Percentiles rank a stretch among this genome's conserved stretches.
Evolutionary conservation across 2,888 invertebrate species (phyloP).

Genomic region (Orchestes rusci): DNA sequence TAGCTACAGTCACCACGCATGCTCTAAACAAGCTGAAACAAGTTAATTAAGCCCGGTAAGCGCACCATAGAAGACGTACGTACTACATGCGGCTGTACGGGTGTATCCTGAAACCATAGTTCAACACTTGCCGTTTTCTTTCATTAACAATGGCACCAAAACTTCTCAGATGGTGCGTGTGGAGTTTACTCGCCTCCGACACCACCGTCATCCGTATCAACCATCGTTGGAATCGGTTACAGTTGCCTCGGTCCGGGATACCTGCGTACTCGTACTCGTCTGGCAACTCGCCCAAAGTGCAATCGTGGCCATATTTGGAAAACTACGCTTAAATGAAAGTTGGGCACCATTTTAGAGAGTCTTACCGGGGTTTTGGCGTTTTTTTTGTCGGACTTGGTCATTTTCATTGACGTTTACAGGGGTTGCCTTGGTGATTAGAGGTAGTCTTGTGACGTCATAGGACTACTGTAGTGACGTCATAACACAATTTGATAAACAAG

Average conservation of each 20-base stretch:
- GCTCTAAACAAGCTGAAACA: conserved; percentile 32
- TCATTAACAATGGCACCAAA: conserved; percentile 34
- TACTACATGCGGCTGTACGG: conserved; percentile 34
- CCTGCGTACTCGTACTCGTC: conserved; percentile 27
- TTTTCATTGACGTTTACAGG: too few relatives aligned
- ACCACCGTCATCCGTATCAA: conserved; percentile 29
- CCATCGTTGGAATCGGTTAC: conserved; percentile 25
- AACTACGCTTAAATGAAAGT: too few relatives aligned
- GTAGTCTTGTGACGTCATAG: too few relatives aligned
- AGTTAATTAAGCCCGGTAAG: neutral
- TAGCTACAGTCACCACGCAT: conserved; percentile 28
- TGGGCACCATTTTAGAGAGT: too few relatives aligned
- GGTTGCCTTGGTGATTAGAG: too few relatives aligned
- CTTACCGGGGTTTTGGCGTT: too few relatives aligned
- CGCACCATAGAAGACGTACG: neutral
- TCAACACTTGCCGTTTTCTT: conserved; percentile 31
- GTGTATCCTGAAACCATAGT: conserved; percentile 32
- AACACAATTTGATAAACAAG: too few relatives aligned
- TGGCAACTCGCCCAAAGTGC: conserved; percentile 28
- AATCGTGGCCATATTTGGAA: conserved; percentile 31
- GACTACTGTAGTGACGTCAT: too few relatives aligned
- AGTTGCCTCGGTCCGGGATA: conserved; percentile 18
- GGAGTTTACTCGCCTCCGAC: conserved; percentile 32
- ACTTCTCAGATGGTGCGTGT: conserved; percentile 34
- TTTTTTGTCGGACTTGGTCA: too few relatives aligned